Evolutionary conservation across 1,140 invertebrate species (phyloP).

Genomic region (Sminthurinus signatus): DNA sequence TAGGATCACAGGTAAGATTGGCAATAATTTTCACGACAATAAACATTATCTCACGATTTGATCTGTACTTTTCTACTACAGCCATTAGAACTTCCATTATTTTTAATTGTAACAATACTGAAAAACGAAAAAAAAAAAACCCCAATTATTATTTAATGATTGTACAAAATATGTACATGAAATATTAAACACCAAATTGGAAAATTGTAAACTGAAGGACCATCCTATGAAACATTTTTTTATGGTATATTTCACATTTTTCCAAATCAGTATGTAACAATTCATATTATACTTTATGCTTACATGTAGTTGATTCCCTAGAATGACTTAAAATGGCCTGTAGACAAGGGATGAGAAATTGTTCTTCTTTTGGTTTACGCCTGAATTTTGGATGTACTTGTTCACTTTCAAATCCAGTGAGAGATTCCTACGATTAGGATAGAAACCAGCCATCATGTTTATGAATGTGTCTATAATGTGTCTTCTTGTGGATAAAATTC

Average conservation of each 20-base stretch:
- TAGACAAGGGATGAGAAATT: conserved; percentile 16
- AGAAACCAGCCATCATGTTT: not conserved
- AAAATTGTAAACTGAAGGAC: too few relatives aligned
- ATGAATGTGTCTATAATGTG: too few relatives aligned
- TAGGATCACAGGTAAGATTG: conserved; percentile 14
- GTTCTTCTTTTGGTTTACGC: not conserved
- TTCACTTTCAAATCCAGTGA: conserved; percentile 23
- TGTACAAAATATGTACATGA: too few relatives aligned
- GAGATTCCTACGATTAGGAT: conserved; percentile 6
- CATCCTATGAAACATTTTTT: too few relatives aligned
- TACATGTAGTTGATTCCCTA: conserved; percentile 19
- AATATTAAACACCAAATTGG: too few relatives aligned
- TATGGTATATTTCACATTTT: too few relatives aligned
- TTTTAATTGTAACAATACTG: conserved; percentile 3
- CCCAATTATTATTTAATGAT: not conserved
- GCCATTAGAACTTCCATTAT: conserved; percentile 13
- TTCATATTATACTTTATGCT: conserved; percentile 3
- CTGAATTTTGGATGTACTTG: not conserved
- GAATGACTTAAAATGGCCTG: conserved; percentile 29
- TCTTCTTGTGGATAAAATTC: too few relatives aligned
- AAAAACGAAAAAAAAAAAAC: not conserved
- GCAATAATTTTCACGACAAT: conserved; percentile 30
- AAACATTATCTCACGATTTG: conserved; percentile 16
- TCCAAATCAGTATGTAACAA: too few relatives aligned
- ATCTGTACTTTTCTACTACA: conserved; percentile 4